phyloP scores from a whole-genome alignment of 53 echinoderm and acorn worm genomes.

The Pentamera pediparva region DNA sequence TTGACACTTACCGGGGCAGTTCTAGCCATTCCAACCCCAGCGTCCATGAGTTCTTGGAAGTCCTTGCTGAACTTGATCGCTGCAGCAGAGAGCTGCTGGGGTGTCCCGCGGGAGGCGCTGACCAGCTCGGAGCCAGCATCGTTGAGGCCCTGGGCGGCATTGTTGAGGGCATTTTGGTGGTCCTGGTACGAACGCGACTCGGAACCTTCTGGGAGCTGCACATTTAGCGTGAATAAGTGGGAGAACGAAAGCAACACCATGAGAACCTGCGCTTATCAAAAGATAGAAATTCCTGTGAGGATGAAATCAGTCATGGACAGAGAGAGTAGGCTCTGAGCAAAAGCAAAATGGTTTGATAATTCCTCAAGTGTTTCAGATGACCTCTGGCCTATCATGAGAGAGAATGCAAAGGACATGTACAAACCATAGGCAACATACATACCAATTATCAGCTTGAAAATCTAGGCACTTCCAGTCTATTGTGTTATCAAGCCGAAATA shows the following conservation, averaged over 20 bases:
- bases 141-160: constrained; percentile 79
- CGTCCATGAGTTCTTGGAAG: constrained; percentile 81
- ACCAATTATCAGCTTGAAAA: no score
- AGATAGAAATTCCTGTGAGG: no score
- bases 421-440: no score
- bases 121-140: constrained; percentile 75
- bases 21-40: constrained; percentile 93
- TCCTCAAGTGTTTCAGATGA: no score
- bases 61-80: constrained; percentile 77
- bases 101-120: constrained; percentile 70
- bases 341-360: no score
- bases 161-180: constrained; percentile 78
- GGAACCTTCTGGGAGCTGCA: constrained; percentile 15
- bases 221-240: not conserved
- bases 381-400: no score
- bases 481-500: no score
- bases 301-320: not conserved
- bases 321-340: no score
- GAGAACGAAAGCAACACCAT: not conserved
- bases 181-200: constrained; percentile 68
- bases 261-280: no score
- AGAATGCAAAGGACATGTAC: no score
- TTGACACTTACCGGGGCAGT: constrained; percentile 67
- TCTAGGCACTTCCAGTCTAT: no score
- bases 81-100: constrained; percentile 68